These are phyloP conservation scores for Eretmochelys imbricata DNA, from an alignment of 2,113 vertebrate species.

Conservation along the genomic window DNA sequence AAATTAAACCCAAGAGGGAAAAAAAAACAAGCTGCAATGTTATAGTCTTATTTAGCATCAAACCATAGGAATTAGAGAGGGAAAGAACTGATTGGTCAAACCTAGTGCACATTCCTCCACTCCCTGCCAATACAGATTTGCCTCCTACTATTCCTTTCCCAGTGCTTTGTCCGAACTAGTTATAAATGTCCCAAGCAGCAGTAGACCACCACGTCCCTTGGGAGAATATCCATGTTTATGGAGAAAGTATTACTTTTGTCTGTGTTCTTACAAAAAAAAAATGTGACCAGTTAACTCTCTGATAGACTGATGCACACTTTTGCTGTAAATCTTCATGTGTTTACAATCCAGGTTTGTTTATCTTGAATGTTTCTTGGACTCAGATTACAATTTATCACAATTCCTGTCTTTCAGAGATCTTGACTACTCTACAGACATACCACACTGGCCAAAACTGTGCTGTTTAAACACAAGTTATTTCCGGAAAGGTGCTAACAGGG, in stretches of 20 bases:
- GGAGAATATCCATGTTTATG: background rate
- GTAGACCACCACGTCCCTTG: background rate
- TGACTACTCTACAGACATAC: background rate
- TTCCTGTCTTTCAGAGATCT: background rate
- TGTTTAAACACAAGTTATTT: background rate
- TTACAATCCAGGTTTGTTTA: background rate
- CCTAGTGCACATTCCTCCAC: background rate
- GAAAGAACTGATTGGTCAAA: background rate
- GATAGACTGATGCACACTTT: background rate
- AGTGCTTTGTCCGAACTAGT: background rate
- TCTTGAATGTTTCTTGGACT: background rate
- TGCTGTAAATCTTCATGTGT: background rate
- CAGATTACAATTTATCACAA: background rate
- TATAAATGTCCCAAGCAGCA: background rate
- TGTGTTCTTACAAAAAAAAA: background rate
- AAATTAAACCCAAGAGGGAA: background rate
- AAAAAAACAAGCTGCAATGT: background rate
- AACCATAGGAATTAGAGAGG: background rate
- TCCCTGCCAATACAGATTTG: background rate
- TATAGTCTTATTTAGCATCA: background rate
- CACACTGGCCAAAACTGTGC: background rate
- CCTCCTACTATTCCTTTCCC: accelerated
- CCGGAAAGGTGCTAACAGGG: background rate
- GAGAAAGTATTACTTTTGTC: background rate
- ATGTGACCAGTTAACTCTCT: background rate